Base-by-base conservation (phyloP, 2,797 vertebrate species). In the Neostethus bicornis region DNA sequence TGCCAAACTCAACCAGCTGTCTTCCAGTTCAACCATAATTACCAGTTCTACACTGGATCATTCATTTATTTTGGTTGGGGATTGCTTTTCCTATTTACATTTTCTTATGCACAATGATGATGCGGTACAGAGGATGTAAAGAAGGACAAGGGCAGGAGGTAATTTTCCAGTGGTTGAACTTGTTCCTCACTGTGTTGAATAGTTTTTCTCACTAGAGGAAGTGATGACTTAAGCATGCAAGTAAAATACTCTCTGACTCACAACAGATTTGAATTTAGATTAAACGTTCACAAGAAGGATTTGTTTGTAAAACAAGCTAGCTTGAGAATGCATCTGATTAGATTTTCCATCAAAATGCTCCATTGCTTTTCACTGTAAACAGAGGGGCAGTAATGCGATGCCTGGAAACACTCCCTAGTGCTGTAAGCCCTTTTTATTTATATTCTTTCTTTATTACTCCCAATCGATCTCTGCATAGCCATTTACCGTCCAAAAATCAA, bases 401-500 rank as follows among this genome's bases (percentile, higher is more conserved):
- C 51, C 43, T 50, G 45, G 58, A 65, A 53, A 13, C 38, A 26
- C 38, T 49, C 51, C 56, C 37, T 46, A 23, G 4, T 46, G 49
- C 48, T 75, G 43, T 68, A 66, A 69, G 55, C 58, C 23, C 42
- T 31, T 14, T 21, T 70, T 80, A 80, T 84, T 85, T 79, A 84
- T 53, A 47, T 29, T 23, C 51, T 53, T 66, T 37, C 34, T 79
- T 80, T 75, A 82, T 76, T 66, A 70, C 77, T 61, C 24, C 66
- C 63, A 67, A 81, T 90, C 64, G 60, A 89, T 88, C 62, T 41
- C 61, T 4, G 51, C 50, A 59, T 53, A 43, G 65, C 52, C 25
- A 45, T 80, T 80, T 73, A 80, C 60, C 55, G 32, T 73, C 70
- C 73, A 49, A 70, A 85, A 89, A 92, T 89, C 85, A 84, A 87